These are phyloP conservation scores for Deilephila porcellus DNA, from an alignment of 2,888 invertebrate species.

Conservation along the genomic window DNA sequence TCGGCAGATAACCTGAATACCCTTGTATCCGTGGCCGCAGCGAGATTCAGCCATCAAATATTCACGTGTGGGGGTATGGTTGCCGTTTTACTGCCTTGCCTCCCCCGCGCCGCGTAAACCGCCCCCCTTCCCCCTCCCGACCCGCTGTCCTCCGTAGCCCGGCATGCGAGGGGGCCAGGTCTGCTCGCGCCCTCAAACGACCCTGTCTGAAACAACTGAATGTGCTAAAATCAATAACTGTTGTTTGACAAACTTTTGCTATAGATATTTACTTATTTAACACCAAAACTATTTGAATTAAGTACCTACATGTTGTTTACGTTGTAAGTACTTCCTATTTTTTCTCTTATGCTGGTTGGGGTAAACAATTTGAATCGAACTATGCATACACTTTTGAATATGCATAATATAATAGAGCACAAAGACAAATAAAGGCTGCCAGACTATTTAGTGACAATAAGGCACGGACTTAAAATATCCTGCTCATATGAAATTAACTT, in stretches of 20 bases:
- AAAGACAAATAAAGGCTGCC: too few species aligned
- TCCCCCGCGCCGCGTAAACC: constrained; percentile 38
- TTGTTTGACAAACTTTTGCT: constrained; percentile 73
- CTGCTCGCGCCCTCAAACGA: constrained; percentile 61
- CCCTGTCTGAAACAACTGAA: constrained; percentile 79
- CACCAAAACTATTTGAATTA: constrained; percentile 3
- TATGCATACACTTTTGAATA: background rate
- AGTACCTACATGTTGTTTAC: background rate
- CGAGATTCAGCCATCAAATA: constrained; percentile 82
- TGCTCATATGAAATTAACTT: too few species aligned
- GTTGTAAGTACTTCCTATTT: background rate
- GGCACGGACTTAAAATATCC: too few species aligned
- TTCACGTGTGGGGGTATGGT: constrained; percentile 80
- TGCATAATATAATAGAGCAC: too few species aligned
- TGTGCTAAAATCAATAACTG: constrained; percentile 82
- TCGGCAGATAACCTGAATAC: constrained; percentile 58
- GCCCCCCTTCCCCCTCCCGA: constrained; percentile 35
- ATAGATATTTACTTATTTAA: constrained; percentile 38
- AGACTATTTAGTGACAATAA: too few species aligned
- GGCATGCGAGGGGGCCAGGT: constrained; percentile 40
- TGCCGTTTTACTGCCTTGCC: constrained; percentile 75
- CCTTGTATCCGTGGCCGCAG: constrained; percentile 66
- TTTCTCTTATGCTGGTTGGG: background rate
- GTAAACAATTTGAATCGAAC: background rate
- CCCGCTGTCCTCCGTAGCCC: constrained; percentile 46